These are phyloP conservation scores for Cephus cinctus DNA, from an alignment of 1,140 invertebrate species.

Conservation along the genomic window DNA sequence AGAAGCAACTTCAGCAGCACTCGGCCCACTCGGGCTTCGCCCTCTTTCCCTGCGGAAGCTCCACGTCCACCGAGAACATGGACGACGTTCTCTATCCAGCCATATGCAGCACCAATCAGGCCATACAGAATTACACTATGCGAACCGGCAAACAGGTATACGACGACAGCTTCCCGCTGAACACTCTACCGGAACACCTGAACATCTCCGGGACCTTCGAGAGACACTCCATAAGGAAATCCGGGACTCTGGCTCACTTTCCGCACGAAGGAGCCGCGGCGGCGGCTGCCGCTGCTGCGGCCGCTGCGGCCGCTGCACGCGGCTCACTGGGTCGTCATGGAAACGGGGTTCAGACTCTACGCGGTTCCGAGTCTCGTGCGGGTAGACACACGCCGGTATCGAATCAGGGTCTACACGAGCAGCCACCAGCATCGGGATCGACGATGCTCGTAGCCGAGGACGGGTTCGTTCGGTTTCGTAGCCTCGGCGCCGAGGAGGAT, in stretches of 20 bases:
- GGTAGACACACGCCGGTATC: slow-evolving; percentile 37
- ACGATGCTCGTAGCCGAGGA: slow-evolving; percentile 82
- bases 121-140: slow-evolving; percentile 78
- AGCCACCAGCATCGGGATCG: slow-evolving; percentile 47
- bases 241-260: slow-evolving; percentile 52
- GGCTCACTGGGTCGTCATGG: slow-evolving; percentile 54
- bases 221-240: slow-evolving; percentile 55
- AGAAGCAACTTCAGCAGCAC: slow-evolving; percentile 55
- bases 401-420: slow-evolving; percentile 36
- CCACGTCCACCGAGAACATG: slow-evolving; percentile 68
- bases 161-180: slow-evolving; percentile 63
- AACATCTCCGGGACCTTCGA: slow-evolving; percentile 55
- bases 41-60: slow-evolving; percentile 73
- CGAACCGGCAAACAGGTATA: slow-evolving; percentile 76
- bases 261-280: slow-evolving; percentile 47
- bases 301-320: too few relatives aligned
- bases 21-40: slow-evolving; percentile 67
- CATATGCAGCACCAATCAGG: slow-evolving; percentile 82
- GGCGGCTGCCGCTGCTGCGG: too few relatives aligned
- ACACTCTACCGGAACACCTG: slow-evolving; percentile 59
- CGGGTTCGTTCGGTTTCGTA: slow-evolving; percentile 79
- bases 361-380: slow-evolving; percentile 30
- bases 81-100: slow-evolving; percentile 71
- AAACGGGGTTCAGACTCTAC: slow-evolving; percentile 43
- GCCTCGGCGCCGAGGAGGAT: slow-evolving; percentile 59